These are phyloP conservation scores for Heterodera schachtii DNA, from an alignment of 1,140 invertebrate genomes.

Conservation along the genomic window DNA sequence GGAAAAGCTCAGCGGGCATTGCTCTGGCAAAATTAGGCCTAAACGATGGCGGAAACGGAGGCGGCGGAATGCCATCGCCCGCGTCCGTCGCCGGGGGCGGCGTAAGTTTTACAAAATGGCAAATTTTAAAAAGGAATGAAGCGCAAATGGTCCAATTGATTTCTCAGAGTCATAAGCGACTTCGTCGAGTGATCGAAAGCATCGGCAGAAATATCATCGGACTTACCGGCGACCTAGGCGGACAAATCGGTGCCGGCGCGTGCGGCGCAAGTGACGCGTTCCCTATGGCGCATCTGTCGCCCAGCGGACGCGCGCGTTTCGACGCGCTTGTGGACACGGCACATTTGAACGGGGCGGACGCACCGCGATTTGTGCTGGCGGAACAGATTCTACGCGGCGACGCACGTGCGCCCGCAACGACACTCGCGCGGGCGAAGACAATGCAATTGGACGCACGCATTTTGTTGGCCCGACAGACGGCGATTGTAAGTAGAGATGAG, in stretches of 20 bases:
- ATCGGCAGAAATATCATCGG: slow-evolving; percentile 25
- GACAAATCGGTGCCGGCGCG: not conserved
- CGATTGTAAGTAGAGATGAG: slow-evolving; percentile 14
- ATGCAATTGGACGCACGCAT: slow-evolving; percentile 5
- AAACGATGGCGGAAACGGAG: not conserved
- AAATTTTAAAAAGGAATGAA: not conserved
- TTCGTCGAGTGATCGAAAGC: slow-evolving; percentile 25
- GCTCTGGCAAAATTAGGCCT: not conserved
- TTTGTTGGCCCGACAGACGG: slow-evolving; percentile 24
- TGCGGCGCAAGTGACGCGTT: not conserved
- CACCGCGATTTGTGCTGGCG: slow-evolving; percentile 23
- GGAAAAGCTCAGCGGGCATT: not conserved
- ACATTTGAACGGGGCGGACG: slow-evolving; percentile 8
- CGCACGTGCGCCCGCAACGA: not conserved
- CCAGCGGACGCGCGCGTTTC: not conserved
- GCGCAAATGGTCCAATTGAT: not conserved
- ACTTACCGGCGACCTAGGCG: not conserved
- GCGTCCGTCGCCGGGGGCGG: slow-evolving; percentile 1
- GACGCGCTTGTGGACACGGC: slow-evolving; percentile 14
- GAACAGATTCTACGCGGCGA: slow-evolving; percentile 29
- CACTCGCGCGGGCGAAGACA: not conserved
- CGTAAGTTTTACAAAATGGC: not conserved
- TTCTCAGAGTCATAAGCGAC: slow-evolving; percentile 17
- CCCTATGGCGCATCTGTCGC: not conserved
- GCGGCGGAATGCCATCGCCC: not conserved